Evolutionary conservation across 2,888 invertebrate species (phyloP).

Genomic region (Ichneumon xanthorius): DNA sequence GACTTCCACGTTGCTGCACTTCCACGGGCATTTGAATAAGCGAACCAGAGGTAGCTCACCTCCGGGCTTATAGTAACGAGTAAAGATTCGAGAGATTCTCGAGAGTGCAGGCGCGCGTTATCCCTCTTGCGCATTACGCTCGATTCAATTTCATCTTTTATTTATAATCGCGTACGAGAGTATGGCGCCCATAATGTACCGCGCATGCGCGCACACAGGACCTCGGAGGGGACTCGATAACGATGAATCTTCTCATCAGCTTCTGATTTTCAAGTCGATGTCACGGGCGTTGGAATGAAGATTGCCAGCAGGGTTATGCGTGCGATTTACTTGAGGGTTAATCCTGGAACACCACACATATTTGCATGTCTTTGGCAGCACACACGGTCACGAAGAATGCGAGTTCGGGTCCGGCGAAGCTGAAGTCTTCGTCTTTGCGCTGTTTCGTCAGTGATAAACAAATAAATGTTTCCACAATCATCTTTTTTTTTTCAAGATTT

Average conservation of each 20-base stretch:
- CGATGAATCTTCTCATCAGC: constrained; percentile 31
- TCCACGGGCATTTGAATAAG: constrained; percentile 30
- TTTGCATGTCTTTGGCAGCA: background rate
- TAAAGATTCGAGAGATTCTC: constrained; percentile 30
- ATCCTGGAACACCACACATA: background rate
- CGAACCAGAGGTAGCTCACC: constrained; percentile 16
- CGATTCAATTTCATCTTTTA: constrained; percentile 35
- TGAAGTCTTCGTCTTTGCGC: no score
- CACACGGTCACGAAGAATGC: no score
- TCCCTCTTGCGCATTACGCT: constrained; percentile 42
- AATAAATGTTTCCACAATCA: no score
- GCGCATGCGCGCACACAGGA: background rate
- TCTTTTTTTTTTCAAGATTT: no score
- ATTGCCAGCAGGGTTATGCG: background rate
- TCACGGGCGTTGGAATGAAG: constrained; percentile 21
- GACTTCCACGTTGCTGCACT: constrained; percentile 15
- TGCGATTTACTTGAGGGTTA: background rate
- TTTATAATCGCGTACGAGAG: constrained; percentile 11
- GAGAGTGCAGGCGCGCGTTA: constrained; percentile 6
- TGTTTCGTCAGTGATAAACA: no score
- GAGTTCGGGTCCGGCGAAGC: no score
- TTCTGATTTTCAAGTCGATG: constrained; percentile 17
- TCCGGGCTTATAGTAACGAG: constrained; percentile 34
- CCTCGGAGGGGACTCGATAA: background rate
- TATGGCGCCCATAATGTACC: background rate